A percentile compares a stretch with the other conserved stretches of the same genome.
phyloP scores from a whole-genome alignment of 1,140 invertebrate genomes.

The Hycleus phaleratus region DNA sequence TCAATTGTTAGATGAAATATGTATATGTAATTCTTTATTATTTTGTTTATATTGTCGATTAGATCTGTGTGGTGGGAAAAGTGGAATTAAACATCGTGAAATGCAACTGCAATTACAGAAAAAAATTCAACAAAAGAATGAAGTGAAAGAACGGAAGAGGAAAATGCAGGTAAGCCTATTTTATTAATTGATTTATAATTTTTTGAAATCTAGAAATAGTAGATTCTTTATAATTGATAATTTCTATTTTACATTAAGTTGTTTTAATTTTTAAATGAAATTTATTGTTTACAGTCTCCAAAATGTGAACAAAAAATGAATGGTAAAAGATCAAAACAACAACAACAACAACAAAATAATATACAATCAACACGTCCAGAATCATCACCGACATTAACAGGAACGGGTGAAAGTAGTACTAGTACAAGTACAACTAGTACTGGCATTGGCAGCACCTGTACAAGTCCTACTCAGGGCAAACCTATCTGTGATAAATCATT shows the following conservation, averaged over 20 bases:
- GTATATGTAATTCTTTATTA: neutral
- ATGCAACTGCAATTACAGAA: slow-evolving; percentile 57
- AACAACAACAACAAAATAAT: slow-evolving; percentile 7
- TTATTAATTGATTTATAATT: too few relatives aligned
- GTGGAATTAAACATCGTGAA: slow-evolving; percentile 48
- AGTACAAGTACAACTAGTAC: slow-evolving; percentile 20
- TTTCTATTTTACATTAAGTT: neutral
- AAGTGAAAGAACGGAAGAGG: slow-evolving; percentile 64
- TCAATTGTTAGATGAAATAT: too few relatives aligned
- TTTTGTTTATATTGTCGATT: neutral
- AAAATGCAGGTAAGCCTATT: slow-evolving; percentile 51
- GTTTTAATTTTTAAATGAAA: neutral
- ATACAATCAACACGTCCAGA: slow-evolving; percentile 16
- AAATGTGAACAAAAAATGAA: slow-evolving; percentile 14
- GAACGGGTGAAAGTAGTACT: slow-evolving; percentile 22
- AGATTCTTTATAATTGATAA: neutral
- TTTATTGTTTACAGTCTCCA: slow-evolving; percentile 3
- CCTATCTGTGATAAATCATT: slow-evolving; percentile 40
- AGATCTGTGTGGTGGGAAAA: slow-evolving; percentile 17
- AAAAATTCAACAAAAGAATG: slow-evolving; percentile 58
- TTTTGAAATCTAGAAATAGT: neutral
- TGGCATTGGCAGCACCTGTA: slow-evolving; percentile 8
- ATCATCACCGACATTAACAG: slow-evolving; percentile 14
- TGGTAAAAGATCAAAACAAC: slow-evolving; percentile 8
- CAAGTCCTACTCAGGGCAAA: slow-evolving; percentile 33